These are phyloP conservation scores for Muscicapa adusta DNA, from an alignment of 2,113 vertebrate species.

Conservation along the genomic window DNA sequence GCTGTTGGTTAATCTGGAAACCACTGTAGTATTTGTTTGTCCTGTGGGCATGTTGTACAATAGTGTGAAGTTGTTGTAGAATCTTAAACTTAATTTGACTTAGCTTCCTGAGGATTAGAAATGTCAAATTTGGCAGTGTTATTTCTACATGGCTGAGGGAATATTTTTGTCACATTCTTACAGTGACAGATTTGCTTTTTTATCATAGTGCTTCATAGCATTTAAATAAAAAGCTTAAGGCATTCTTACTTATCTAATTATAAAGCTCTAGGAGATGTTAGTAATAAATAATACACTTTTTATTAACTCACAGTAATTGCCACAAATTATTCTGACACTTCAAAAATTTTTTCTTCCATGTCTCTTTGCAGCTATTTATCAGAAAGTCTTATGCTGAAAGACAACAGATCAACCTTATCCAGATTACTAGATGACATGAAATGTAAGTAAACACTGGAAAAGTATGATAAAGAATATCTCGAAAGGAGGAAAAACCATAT, in stretches of 20 bases:
- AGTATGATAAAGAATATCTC: not conserved
- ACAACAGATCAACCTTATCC: slow-evolving; percentile 74
- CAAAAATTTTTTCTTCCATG: not conserved
- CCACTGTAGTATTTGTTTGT: not conserved
- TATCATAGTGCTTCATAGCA: not conserved
- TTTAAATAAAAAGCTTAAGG: not conserved
- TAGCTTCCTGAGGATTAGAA: not conserved
- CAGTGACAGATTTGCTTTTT: not conserved
- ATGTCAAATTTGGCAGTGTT: not conserved
- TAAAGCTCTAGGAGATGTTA: not conserved
- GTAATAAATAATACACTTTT: not conserved
- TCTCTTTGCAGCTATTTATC: slow-evolving; percentile 83
- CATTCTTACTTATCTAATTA: not conserved
- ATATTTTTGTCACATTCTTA: accelerated
- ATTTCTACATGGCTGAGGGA: accelerated
- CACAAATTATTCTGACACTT: not conserved
- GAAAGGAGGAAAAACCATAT: accelerated
- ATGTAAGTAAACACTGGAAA: slow-evolving; percentile 77
- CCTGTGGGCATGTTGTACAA: accelerated
- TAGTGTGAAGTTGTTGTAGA: not conserved
- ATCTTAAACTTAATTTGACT: not conserved
- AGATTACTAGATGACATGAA: slow-evolving; percentile 88
- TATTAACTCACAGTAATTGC: not conserved
- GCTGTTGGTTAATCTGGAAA: not conserved
- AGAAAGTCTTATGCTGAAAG: slow-evolving; percentile 85